Evolutionary conservation across 2,797 vertebrate genomes (phyloP).

Genomic region (Arnoldichthys spilopterus): DNA sequence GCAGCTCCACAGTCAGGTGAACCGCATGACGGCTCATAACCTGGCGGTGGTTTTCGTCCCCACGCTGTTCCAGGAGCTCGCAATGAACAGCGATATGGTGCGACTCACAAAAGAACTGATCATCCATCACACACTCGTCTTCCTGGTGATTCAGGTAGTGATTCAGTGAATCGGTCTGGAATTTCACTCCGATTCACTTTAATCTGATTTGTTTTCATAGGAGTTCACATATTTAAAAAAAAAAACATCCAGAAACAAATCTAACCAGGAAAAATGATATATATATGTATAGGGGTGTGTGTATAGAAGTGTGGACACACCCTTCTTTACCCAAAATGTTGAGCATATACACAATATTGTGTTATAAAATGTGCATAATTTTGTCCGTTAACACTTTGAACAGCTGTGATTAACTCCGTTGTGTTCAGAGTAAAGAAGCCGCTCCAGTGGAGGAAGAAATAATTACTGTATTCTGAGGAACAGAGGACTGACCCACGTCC

Average conservation of each 20-base stretch:
- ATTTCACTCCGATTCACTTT: too few species aligned
- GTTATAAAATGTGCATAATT: not conserved
- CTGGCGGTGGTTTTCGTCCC: slow-evolving; percentile 78
- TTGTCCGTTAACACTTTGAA: not conserved
- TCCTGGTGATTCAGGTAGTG: slow-evolving; percentile 71
- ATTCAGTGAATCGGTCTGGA: too few species aligned
- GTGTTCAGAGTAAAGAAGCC: slow-evolving; percentile 43
- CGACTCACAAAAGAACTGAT: slow-evolving; percentile 76
- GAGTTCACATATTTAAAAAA: too few species aligned
- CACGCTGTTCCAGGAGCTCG: slow-evolving; percentile 70
- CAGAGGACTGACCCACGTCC: not conserved
- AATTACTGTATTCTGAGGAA: slow-evolving; percentile 55
- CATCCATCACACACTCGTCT: slow-evolving; percentile 72
- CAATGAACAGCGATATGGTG: slow-evolving; percentile 69
- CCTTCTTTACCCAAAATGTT: too few species aligned
- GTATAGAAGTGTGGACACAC: too few species aligned
- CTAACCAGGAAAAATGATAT: too few species aligned
- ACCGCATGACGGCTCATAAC: slow-evolving; percentile 79
- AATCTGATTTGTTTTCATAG: too few species aligned
- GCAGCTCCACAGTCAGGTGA: slow-evolving; percentile 74
- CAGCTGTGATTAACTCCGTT: not conserved
- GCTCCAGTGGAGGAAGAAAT: slow-evolving; percentile 19
- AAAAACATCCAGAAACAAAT: too few species aligned
- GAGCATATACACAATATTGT: too few species aligned
- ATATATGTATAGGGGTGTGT: too few species aligned